A percentile compares a stretch with the other conserved stretches of the same genome.
These are phyloP conservation scores for Garra rufa DNA, from an alignment of 2,113 vertebrate species.

Conservation along the genomic window DNA sequence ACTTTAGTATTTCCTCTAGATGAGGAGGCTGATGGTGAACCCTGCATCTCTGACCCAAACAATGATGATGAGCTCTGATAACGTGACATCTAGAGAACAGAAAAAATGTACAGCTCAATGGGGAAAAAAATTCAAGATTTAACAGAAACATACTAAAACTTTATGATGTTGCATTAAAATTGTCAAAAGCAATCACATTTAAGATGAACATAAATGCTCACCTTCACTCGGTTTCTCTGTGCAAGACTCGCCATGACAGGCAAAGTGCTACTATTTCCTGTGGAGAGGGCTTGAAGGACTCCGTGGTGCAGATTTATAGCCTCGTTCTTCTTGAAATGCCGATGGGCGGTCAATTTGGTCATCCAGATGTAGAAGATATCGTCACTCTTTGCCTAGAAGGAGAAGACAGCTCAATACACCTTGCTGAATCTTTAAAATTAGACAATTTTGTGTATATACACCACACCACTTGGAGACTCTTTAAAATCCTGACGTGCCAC, in stretches of 20 bases:
- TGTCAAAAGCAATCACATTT: neutral
- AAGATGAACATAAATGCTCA: constrained; percentile 15
- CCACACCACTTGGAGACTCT: too few relatives aligned
- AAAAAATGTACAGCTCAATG: neutral
- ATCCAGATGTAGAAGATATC: constrained; percentile 91
- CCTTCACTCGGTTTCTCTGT: constrained; percentile 62
- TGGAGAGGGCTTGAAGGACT: constrained; percentile 71
- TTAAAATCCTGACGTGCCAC: too few relatives aligned
- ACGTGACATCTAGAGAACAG: constrained; percentile 46
- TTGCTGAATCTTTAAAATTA: too few relatives aligned
- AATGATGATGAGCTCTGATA: constrained; percentile 64
- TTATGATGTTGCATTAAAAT: neutral
- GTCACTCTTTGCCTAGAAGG: constrained; percentile 82
- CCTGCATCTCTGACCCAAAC: constrained; percentile 44
- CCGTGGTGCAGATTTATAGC: constrained; percentile 72
- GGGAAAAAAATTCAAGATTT: neutral
- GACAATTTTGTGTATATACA: too few relatives aligned
- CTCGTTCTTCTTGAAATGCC: constrained; percentile 78
- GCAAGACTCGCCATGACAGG: constrained; percentile 60
- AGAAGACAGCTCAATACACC: neutral
- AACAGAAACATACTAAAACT: too few relatives aligned
- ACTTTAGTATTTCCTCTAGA: constrained; percentile 77
- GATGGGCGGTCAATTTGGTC: constrained; percentile 86
- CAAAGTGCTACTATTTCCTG: constrained; percentile 53
- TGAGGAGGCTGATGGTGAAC: constrained; percentile 46